A percentile compares a stretch with the other conserved stretches of the same genome.
These are phyloP conservation scores for Halcyon chelicuti DNA, from an alignment of 2,797 vertebrate genomes.

Conservation along the genomic window DNA sequence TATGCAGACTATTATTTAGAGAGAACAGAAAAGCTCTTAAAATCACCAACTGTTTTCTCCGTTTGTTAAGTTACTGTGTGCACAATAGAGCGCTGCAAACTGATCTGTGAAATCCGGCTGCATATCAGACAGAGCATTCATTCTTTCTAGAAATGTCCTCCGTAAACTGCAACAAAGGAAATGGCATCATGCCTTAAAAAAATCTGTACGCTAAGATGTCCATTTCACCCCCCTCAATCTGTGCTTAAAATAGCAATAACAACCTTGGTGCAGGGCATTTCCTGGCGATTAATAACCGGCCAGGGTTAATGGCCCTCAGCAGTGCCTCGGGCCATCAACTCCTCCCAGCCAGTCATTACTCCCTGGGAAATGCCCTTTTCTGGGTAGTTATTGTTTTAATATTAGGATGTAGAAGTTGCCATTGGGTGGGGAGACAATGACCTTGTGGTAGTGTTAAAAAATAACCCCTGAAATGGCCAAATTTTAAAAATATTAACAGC, in stretches of 20 bases:
- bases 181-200: background rate
- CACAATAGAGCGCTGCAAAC: background rate
- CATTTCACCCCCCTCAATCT: background rate
- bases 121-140: background rate
- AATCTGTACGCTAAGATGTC: background rate
- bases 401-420: constrained; percentile 9
- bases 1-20: background rate
- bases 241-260: constrained; percentile 53
- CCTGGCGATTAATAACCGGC: constrained; percentile 30
- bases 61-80: background rate
- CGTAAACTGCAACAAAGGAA: constrained; percentile 1
- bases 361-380: constrained; percentile 56
- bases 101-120: background rate
- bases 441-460: constrained; percentile 2
- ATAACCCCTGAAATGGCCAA: background rate
- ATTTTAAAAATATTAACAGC: background rate
- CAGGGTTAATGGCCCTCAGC: constrained; percentile 61
- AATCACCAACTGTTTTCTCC: background rate
- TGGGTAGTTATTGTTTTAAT: constrained; percentile 37
- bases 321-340: constrained; percentile 61
- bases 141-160: constrained; percentile 6
- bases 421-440: background rate
- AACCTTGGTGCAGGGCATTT: constrained; percentile 58
- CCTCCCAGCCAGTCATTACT: constrained; percentile 58
- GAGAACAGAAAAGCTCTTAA: background rate